These are phyloP conservation scores for Nemotelus nigrinus DNA, from an alignment of 2,888 invertebrate genomes.

Conservation along the genomic window DNA sequence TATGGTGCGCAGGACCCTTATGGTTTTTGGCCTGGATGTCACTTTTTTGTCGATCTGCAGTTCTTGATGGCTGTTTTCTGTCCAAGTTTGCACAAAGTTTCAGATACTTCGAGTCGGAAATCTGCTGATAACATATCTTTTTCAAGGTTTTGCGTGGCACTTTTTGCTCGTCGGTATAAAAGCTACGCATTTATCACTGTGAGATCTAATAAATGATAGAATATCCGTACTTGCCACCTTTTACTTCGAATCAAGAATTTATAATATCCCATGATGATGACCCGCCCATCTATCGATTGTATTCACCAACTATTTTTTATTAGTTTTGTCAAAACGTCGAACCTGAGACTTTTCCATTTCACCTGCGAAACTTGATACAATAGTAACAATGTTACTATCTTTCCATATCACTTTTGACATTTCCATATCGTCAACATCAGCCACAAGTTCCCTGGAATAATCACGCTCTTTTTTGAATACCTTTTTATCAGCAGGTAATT, in stretches of 20 bases:
- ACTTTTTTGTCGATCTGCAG: not conserved
- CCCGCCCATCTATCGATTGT: constrained; percentile 15
- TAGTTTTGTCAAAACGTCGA: constrained; percentile 24
- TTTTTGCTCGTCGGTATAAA: not conserved
- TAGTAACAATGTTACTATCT: constrained; percentile 58
- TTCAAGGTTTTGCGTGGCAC: not conserved
- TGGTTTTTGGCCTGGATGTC: constrained; percentile 49
- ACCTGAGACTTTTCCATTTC: constrained; percentile 51
- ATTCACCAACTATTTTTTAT: constrained; percentile 27
- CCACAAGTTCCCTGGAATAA: constrained; percentile 52
- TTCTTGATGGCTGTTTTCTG: not conserved
- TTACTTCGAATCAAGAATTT: constrained; percentile 38
- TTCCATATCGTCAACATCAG: constrained; percentile 52
- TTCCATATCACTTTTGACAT: constrained; percentile 56
- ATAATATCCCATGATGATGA: constrained; percentile 26
- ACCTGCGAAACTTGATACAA: constrained; percentile 57
- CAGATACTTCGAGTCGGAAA: not conserved
- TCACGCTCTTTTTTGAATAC: constrained; percentile 53
- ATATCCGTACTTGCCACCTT: constrained; percentile 33
- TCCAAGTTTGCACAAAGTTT: not conserved
- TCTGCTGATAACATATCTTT: not conserved
- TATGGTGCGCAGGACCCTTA: constrained; percentile 51
- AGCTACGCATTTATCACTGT: not conserved
- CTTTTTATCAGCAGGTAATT: constrained; percentile 53
- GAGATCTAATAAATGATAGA: constrained; percentile 22